Base-by-base conservation (phyloP, 1,140 invertebrate species). In the Portunus trituberculatus region DNA sequence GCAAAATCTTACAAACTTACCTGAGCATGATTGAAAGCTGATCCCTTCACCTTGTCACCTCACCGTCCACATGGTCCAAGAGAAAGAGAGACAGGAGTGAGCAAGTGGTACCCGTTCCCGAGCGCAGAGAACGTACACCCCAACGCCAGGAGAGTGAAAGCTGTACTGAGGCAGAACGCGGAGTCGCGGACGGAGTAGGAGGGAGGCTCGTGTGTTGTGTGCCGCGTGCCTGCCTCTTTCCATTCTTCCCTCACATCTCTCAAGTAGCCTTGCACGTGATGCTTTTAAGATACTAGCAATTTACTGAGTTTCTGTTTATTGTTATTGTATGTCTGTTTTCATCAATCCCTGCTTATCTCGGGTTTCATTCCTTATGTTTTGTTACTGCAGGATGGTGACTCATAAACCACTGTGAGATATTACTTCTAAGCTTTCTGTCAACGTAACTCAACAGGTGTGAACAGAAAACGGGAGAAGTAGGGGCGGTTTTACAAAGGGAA, bases 61-160 rank as follows among this genome's bases (percentile, higher is more conserved):
- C 67, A 76, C 10, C 67, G 20, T 2, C 39, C 31, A 32, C 39
- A 46, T 87, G 28, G 39, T 46, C 39, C 4, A 16, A 3, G 89
- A 52, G 45, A 12, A 45, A 48, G 6, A 45, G 39, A 10, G 28
- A 89, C 1, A 89, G 29, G 29, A 89, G 29, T 46, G 88, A 90
- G 39, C 25, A 20, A 76, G 67, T 76, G 67, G 67, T 76, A n/a
- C 4, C 6, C 20, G 67, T 76, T 7, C 8, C 0, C 12, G 52
- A 2, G 25, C 67, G 20, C 67, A 3, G 0, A 2, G 20, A 20
- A 59, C 52, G 20, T 25, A 76, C 67, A 76, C 67, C 67, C n/a
- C 67, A n/a, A 8, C n/a, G 67, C 29, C 29, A n/a, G 32, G 87
- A 89, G 87, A 89, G 45, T 88, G 45, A 88, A 39, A 88, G 25